A percentile compares a stretch with the other conserved stretches of the same genome.
Evolutionary conservation across 1,140 invertebrate genomes (phyloP).

Genomic region (Lysiphlebus fabarum): DNA sequence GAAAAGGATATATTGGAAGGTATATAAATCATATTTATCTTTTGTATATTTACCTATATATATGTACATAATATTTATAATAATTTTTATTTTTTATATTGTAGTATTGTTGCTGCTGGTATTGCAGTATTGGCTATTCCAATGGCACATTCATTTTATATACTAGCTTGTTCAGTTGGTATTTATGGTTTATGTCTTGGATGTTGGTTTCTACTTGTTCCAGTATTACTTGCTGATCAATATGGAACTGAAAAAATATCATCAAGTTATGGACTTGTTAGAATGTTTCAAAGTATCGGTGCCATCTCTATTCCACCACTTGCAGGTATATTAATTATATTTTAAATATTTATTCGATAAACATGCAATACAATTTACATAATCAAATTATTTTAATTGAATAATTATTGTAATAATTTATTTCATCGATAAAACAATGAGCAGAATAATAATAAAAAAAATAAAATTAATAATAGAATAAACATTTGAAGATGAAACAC

Average conservation of each 20-base stretch:
- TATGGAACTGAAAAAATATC: constrained; percentile 71
- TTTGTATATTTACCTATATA: neutral
- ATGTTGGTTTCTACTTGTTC: constrained; percentile 72
- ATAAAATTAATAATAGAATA: no score
- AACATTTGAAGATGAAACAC: no score
- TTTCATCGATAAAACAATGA: no score
- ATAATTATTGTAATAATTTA: no score
- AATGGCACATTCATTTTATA: constrained; percentile 62
- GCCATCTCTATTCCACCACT: constrained; percentile 70
- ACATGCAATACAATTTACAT: no score
- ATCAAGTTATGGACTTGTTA: constrained; percentile 69
- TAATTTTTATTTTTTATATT: constrained; percentile 21
- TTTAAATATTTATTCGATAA: no score
- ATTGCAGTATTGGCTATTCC: constrained; percentile 65
- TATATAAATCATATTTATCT: constrained; percentile 33
- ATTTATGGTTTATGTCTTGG: constrained; percentile 70
- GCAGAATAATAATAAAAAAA: no score
- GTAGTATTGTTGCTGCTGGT: constrained; percentile 67
- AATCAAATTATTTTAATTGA: no score
- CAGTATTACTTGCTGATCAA: constrained; percentile 68
- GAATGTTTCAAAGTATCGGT: constrained; percentile 73
- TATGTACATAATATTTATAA: neutral
- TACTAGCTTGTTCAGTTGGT: constrained; percentile 60
- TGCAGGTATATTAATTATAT: no score
- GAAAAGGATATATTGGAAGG: constrained; percentile 70